Conservation (phyloP, 1,140 invertebrate species). For the Drosophila arizonae region DNA sequence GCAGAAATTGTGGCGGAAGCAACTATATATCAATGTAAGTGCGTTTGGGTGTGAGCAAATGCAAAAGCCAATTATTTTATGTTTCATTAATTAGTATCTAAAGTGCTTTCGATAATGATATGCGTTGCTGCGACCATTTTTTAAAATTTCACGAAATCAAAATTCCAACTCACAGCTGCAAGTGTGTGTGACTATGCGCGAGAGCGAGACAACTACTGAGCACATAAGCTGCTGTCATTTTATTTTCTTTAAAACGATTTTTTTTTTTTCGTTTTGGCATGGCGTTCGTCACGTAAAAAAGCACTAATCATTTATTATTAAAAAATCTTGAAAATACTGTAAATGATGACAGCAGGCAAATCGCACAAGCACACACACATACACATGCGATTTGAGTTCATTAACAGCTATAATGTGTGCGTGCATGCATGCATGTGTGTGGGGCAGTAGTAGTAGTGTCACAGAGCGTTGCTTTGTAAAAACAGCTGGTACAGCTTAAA, state of each 20-base stretch:
- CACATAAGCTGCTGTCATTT: constrained; percentile 69
- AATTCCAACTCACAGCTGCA: constrained; percentile 74
- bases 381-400: constrained; percentile 44
- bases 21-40: constrained; percentile 60
- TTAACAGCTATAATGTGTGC: constrained; percentile 29
- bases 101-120: constrained; percentile 67
- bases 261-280: constrained; percentile 36
- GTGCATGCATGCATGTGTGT: constrained; percentile 9
- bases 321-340: constrained; percentile 32
- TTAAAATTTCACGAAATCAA: constrained; percentile 81
- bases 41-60: constrained; percentile 32
- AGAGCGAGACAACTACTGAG: constrained; percentile 66
- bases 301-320: constrained; percentile 54
- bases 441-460: constrained; percentile 1
- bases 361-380: constrained; percentile 14
- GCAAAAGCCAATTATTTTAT: constrained; percentile 4
- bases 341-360: constrained; percentile 20
- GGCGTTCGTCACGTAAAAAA: constrained; percentile 70
- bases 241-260: constrained; percentile 60
- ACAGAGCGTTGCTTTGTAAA: constrained; percentile 38
- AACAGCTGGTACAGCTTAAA: constrained; percentile 74
- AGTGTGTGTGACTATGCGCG: constrained; percentile 31
- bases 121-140: constrained; percentile 77
- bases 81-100: constrained; percentile 22
- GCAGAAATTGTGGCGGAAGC: constrained; percentile 57